Conservation (phyloP, 2,888 invertebrate genomes). For the Gastrophysa polygoni region DNA sequence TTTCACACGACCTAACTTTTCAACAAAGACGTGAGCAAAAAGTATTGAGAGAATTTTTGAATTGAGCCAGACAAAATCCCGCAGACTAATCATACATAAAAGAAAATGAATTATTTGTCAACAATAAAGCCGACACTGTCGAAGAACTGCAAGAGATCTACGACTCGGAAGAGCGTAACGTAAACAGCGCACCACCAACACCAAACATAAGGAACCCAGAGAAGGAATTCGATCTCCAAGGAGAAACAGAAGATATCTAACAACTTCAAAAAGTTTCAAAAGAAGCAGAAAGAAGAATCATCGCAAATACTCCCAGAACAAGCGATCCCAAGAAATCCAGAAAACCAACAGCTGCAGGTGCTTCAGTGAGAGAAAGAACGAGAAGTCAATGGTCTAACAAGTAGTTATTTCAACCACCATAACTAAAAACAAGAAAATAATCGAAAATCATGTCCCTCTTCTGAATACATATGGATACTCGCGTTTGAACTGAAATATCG, state of each 20-base stretch:
- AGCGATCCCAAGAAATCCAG: slow-evolving; percentile 3
- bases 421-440: too few species aligned
- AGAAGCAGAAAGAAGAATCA: background rate
- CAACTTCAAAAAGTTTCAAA: background rate
- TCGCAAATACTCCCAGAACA: slow-evolving; percentile 1
- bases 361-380: background rate
- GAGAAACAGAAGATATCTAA: slow-evolving; percentile 1
- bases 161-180: background rate
- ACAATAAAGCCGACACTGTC: background rate
- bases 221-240: background rate
- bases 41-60: slow-evolving; percentile 3
- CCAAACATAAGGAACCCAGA: slow-evolving; percentile 6
- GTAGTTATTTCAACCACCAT: too few species aligned
- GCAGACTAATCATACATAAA: slow-evolving; percentile 2
- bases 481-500: too few species aligned
- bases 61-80: slow-evolving; percentile 7
- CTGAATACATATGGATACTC: too few species aligned
- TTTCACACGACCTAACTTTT: slow-evolving; percentile 1
- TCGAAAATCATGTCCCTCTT: too few species aligned
- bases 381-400: slow-evolving; percentile 4
- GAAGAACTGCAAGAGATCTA: slow-evolving; percentile 5
- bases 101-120: slow-evolving; percentile 10
- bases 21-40: slow-evolving; percentile 4
- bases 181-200: slow-evolving; percentile 7
- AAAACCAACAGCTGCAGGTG: slow-evolving; percentile 2